Evolutionary conservation across 2,113 vertebrate genomes (phyloP).

Genomic region (Ctenodactylus gundi): DNA sequence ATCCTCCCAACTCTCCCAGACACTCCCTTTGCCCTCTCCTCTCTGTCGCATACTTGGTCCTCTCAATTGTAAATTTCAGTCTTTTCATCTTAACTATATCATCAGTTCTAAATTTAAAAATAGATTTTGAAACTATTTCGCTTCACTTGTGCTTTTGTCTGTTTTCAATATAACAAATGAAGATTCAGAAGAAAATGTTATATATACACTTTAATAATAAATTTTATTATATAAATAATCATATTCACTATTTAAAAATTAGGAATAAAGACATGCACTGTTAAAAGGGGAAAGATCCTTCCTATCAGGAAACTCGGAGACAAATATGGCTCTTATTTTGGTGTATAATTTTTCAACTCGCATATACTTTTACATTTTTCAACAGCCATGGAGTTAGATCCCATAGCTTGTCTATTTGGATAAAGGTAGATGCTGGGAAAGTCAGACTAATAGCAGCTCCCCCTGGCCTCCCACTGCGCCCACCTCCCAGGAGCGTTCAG

Average conservation of each 20-base stretch:
- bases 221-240: background rate
- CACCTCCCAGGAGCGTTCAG: background rate
- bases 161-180: background rate
- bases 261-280: background rate
- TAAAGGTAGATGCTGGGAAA: background rate
- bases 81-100: background rate
- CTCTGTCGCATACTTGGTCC: background rate
- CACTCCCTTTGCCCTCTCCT: accelerated
- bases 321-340: background rate
- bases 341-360: background rate
- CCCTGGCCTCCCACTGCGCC: background rate
- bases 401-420: background rate
- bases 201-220: background rate
- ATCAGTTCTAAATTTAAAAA: background rate
- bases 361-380: background rate
- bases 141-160: background rate
- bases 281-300: background rate
- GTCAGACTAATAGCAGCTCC: no score
- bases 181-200: constrained; percentile 6
- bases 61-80: background rate
- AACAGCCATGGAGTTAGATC: background rate
- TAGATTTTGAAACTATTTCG: background rate
- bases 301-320: background rate
- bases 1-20: background rate
- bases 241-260: background rate